Evolutionary conservation across 2,113 vertebrate genomes (phyloP).

Genomic region (Scatophagus argus): DNA sequence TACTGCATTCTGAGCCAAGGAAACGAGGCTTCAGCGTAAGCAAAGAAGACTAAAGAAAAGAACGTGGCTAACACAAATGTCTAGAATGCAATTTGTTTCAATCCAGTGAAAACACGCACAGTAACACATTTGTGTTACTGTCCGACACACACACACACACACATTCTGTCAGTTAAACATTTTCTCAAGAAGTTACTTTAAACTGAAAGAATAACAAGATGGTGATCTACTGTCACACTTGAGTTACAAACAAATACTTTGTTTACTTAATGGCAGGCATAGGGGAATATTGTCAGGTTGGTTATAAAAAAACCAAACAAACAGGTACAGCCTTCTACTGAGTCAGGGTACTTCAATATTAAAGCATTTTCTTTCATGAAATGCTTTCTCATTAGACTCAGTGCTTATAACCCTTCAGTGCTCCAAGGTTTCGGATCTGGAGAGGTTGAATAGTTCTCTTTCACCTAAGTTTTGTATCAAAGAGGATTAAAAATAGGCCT

Average conservation of each 20-base stretch:
- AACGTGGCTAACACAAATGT: slow-evolving; percentile 6
- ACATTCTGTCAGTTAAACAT: not conserved
- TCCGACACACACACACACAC: too few species aligned
- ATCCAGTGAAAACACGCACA: not conserved
- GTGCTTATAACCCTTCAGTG: not conserved
- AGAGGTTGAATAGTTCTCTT: not conserved
- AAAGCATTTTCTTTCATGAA: not conserved
- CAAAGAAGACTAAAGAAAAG: not conserved
- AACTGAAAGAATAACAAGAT: not conserved
- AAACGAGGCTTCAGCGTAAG: not conserved
- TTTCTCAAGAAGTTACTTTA: slow-evolving; percentile 25
- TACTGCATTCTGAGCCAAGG: too few species aligned
- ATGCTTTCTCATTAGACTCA: not conserved
- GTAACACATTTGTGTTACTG: too few species aligned
- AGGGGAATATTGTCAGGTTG: slow-evolving; percentile 1
- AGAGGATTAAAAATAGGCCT: not conserved
- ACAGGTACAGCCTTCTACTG: not conserved
- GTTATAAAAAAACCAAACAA: slow-evolving; percentile 14
- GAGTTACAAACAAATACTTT: not conserved
- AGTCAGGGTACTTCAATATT: not conserved
- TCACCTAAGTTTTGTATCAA: not conserved
- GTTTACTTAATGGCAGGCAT: not conserved
- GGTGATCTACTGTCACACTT: slow-evolving; percentile 1
- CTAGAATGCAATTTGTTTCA: not conserved
- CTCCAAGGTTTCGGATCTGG: not conserved